These are phyloP conservation scores for Empis livida DNA, from an alignment of 2,888 invertebrate genomes.

Conservation along the genomic window DNA sequence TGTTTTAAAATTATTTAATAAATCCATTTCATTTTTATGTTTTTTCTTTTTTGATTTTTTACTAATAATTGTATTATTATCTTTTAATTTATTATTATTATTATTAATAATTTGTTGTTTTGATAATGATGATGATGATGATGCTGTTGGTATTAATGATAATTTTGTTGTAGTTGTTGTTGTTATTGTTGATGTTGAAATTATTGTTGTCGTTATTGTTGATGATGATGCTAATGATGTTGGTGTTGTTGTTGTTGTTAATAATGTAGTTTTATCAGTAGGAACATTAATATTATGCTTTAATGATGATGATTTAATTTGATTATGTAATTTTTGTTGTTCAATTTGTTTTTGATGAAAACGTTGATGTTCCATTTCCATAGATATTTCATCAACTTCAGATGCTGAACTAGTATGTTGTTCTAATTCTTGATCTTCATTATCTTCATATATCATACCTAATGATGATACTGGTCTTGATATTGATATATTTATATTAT, in stretches of 20 bases:
- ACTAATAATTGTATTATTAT: too few relatives aligned
- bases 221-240: background rate
- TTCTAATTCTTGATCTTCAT: constrained; percentile 38
- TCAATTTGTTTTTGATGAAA: constrained; percentile 2
- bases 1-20: constrained; percentile 30
- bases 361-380: constrained; percentile 16
- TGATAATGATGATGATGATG: constrained; percentile 4
- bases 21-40: constrained; percentile 32
- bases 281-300: too few relatives aligned
- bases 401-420: constrained; percentile 32
- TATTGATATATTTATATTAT: constrained; percentile 18
- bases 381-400: constrained; percentile 34
- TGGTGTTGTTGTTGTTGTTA: background rate
- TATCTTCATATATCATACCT: constrained; percentile 79
- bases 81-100: constrained; percentile 11
- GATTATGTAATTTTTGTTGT: background rate
- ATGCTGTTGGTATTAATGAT: constrained; percentile 3
- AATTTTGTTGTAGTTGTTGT: background rate
- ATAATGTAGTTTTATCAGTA: too few relatives aligned
- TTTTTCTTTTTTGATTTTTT: constrained; percentile 24
- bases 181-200: background rate
- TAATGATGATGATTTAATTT: too few relatives aligned
- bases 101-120: constrained; percentile 1
- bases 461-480: constrained; percentile 58
- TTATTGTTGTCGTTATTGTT: constrained; percentile 2